phyloP scores from a whole-genome alignment of 2,888 invertebrate genomes.

The Ormia ochracea region DNA sequence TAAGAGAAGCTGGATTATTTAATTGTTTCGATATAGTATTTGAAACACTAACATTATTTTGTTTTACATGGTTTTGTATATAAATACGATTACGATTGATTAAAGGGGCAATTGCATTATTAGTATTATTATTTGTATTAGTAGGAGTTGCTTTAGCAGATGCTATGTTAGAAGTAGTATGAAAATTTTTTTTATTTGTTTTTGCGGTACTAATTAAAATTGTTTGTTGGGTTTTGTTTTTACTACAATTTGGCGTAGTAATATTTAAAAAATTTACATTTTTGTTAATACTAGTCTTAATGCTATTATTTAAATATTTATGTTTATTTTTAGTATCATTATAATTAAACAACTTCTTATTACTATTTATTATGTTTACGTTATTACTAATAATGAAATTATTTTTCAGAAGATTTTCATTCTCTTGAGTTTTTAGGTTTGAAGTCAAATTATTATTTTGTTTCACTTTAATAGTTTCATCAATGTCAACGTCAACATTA shows the following conservation, averaged over 20 bases:
- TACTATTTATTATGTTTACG: slow-evolving; percentile 33
- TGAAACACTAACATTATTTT: slow-evolving; percentile 48
- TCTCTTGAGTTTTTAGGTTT: slow-evolving; percentile 9
- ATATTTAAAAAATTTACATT: slow-evolving; percentile 60
- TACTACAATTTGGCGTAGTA: slow-evolving; percentile 48
- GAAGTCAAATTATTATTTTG: slow-evolving; percentile 25
- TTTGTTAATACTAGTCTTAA: slow-evolving; percentile 62
- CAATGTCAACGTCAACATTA: slow-evolving; percentile 16
- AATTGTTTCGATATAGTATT: slow-evolving; percentile 47
- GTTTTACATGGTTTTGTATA: slow-evolving; percentile 33
- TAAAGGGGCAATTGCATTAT: slow-evolving; percentile 39
- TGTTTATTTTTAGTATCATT: slow-evolving; percentile 54
- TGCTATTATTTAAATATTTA: slow-evolving; percentile 58
- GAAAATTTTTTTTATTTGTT: slow-evolving; percentile 51
- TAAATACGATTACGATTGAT: slow-evolving; percentile 48
- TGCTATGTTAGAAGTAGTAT: slow-evolving; percentile 36
- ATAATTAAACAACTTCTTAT: slow-evolving; percentile 61
- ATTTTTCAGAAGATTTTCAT: slow-evolving; percentile 17
- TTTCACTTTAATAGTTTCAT: slow-evolving; percentile 34
- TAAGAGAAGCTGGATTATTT: slow-evolving; percentile 58
- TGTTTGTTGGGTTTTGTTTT: slow-evolving; percentile 35
- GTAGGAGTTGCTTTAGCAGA: slow-evolving; percentile 37
- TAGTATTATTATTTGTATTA: slow-evolving; percentile 36
- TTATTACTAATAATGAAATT: slow-evolving; percentile 28
- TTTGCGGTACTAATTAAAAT: slow-evolving; percentile 48